Conservation (phyloP, 2,113 vertebrate genomes). For the Oryzias woworae region DNA sequence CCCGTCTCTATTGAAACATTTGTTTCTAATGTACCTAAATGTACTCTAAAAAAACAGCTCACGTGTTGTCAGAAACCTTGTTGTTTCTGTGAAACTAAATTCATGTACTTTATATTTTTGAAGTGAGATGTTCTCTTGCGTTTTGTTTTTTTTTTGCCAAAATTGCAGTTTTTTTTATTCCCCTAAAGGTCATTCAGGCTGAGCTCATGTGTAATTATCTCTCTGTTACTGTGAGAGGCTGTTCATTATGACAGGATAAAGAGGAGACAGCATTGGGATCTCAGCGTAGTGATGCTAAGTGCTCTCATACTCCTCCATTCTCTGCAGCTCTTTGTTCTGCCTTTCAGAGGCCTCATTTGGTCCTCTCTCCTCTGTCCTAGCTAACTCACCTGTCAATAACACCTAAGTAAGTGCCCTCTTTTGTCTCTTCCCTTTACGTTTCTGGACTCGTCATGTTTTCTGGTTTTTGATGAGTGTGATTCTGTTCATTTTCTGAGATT, state of each 20-base stretch:
- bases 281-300: slow-evolving; percentile 47
- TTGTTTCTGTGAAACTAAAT: too few species aligned
- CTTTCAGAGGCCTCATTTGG: slow-evolving; percentile 1
- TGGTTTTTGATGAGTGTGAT: slow-evolving; percentile 3
- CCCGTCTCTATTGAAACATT: too few species aligned
- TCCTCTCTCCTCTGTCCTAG: neutral
- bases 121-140: neutral
- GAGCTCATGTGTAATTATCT: slow-evolving; percentile 51
- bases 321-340: slow-evolving; percentile 18
- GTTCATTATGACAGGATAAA: slow-evolving; percentile 51
- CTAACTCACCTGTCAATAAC: slow-evolving; percentile 14
- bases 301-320: slow-evolving; percentile 3
- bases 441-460: neutral
- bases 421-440: slow-evolving; percentile 9
- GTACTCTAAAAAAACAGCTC: too few species aligned
- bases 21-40: too few species aligned
- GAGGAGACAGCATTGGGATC: slow-evolving; percentile 35
- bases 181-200: slow-evolving; percentile 31
- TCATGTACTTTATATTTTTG: too few species aligned
- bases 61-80: too few species aligned
- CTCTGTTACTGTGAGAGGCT: slow-evolving; percentile 33
- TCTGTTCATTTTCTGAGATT: slow-evolving; percentile 18
- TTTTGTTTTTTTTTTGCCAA: slow-evolving; percentile 18
- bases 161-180: slow-evolving; percentile 20
- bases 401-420: neutral